Conservation (phyloP, 2,888 invertebrate species). For the Philonicus albiceps region DNA sequence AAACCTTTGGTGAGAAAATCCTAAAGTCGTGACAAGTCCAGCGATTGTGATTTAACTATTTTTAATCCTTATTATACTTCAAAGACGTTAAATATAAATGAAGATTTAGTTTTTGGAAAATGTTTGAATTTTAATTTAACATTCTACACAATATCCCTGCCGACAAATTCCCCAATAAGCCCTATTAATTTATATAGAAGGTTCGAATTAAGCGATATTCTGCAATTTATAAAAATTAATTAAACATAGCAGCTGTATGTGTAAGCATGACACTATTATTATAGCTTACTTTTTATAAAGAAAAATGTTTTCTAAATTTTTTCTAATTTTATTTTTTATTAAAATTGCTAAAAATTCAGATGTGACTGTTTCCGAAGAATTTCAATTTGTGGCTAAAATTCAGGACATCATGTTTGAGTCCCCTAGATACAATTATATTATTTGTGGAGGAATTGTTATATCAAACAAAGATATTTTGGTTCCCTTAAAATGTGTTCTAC, state of each 20-base stretch:
- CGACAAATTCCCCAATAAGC: no score
- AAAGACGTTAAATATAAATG: background rate
- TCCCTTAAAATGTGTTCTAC: background rate
- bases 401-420: background rate
- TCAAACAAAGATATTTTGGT: background rate
- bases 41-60: slow-evolving; percentile 24
- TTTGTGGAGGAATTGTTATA: background rate
- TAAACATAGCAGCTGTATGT: background rate
- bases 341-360: background rate
- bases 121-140: background rate
- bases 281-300: background rate
- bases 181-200: no score
- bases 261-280: background rate
- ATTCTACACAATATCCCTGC: no score
- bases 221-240: no score
- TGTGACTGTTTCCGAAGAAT: background rate
- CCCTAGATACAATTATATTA: background rate
- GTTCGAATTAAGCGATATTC: no score
- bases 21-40: slow-evolving; percentile 36
- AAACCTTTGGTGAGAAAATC: slow-evolving; percentile 65
- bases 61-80: slow-evolving; percentile 17
- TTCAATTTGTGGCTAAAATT: background rate
- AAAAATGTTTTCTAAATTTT: background rate
- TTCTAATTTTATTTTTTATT: background rate
- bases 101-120: background rate